Percentiles rank a stretch among this genome's conserved stretches.
Evolutionary conservation across 2,888 invertebrate genomes (phyloP).

Genomic region (Ormia ochracea): DNA sequence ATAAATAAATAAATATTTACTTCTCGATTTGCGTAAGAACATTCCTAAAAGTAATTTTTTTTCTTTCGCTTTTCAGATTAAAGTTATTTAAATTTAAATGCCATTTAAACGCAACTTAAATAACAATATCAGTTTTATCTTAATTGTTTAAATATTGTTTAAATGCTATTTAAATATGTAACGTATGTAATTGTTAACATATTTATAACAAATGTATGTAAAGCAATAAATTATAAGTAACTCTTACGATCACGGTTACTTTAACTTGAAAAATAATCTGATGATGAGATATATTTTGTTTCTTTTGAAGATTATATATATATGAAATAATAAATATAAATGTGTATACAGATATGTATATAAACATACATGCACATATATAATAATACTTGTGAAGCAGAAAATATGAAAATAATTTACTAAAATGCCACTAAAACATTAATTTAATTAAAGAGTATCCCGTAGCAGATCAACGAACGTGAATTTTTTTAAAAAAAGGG

Average conservation of each 20-base stretch:
- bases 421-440: no score
- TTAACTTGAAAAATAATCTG: constrained; percentile 7
- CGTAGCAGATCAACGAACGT: no score
- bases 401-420: no score
- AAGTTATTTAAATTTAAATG: constrained; percentile 1
- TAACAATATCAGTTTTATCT: constrained; percentile 26
- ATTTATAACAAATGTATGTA: constrained; percentile 54
- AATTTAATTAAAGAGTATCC: no score
- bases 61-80: neutral
- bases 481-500: no score
- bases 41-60: neutral
- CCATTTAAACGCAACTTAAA: constrained; percentile 30
- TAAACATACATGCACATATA: no score
- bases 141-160: constrained; percentile 6
- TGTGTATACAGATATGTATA: neutral
- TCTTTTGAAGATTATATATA: neutral
- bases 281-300: neutral
- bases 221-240: constrained; percentile 34
- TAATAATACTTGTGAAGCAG: no score
- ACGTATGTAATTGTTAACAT: constrained; percentile 35
- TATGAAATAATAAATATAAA: neutral
- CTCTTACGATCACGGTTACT: neutral
- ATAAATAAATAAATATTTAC: neutral
- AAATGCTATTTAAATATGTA: no score
- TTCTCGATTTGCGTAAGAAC: neutral